These are phyloP conservation scores for Lepus timidus DNA, from an alignment of 2,113 vertebrate species.

Conservation along the genomic window DNA sequence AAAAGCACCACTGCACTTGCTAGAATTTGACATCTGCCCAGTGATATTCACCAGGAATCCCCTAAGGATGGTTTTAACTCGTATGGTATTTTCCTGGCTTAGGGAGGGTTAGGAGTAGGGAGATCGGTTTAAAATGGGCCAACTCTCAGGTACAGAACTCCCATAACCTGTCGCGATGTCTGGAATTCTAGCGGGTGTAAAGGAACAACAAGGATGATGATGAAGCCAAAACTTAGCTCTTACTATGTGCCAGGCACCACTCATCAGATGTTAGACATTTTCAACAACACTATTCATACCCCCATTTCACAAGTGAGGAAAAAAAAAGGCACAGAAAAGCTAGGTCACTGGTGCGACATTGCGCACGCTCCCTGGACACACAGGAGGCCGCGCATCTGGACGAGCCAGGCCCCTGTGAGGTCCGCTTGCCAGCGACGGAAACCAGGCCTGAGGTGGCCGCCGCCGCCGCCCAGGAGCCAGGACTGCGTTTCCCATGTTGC, in stretches of 20 bases:
- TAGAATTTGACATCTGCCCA: conserved; percentile 15
- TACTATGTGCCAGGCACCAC: background rate
- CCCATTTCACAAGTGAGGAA: conserved; percentile 24
- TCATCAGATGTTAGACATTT: background rate
- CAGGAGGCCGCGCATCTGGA: background rate
- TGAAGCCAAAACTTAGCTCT: background rate
- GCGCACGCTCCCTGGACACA: background rate
- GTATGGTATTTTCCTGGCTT: conserved; percentile 29
- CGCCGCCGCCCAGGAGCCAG: background rate
- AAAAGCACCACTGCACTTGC: background rate
- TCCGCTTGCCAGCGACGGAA: background rate
- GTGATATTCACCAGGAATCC: background rate
- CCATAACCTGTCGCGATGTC: background rate
- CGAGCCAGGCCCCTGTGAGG: background rate
- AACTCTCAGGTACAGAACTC: background rate
- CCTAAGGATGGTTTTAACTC: background rate
- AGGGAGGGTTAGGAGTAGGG: background rate
- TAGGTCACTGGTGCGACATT: background rate
- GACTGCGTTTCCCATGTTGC: background rate
- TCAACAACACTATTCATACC: background rate
- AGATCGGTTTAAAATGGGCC: background rate
- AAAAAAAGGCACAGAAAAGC: conserved; percentile 35
- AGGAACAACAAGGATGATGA: background rate
- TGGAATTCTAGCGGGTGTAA: background rate
- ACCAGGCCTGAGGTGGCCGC: background rate